These are phyloP conservation scores for Myripristis jacobus DNA, from an alignment of 2,797 vertebrate species.

Conservation along the genomic window DNA sequence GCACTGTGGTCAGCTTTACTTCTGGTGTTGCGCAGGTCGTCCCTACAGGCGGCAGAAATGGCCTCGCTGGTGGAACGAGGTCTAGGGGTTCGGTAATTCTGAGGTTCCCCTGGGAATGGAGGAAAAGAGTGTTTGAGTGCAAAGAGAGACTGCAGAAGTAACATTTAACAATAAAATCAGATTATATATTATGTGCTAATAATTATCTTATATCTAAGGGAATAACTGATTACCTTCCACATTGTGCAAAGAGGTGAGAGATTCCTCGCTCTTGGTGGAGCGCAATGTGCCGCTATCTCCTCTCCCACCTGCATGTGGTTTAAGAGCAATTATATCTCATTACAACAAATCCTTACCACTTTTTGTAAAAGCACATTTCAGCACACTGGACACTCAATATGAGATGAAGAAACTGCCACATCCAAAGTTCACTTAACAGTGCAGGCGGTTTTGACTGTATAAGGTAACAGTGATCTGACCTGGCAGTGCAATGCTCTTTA, in stretches of 20 bases:
- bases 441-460: neutral
- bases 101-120: conserved; percentile 86
- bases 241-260: conserved; percentile 93
- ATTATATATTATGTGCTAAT: too few species aligned
- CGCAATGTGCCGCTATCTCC: conserved; percentile 93
- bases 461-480: conserved; percentile 78
- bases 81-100: conserved; percentile 88
- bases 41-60: conserved; percentile 86
- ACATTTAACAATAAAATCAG: neutral
- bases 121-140: conserved; percentile 1
- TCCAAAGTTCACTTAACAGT: neutral
- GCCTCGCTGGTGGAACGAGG: conserved; percentile 94
- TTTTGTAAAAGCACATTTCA: conserved; percentile 7
- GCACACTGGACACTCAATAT: neutral
- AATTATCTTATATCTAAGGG: neutral
- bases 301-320: conserved; percentile 86
- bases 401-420: neutral
- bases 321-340: conserved; percentile 20
- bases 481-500: conserved; percentile 93
- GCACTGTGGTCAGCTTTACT: conserved; percentile 86
- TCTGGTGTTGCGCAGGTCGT: conserved; percentile 83
- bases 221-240: conserved; percentile 86
- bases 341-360: neutral
- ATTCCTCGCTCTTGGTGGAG: conserved; percentile 98
- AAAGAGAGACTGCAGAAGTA: neutral